Evolutionary conservation across 2,113 vertebrate species (phyloP).

Genomic region (Elachura formosa): DNA sequence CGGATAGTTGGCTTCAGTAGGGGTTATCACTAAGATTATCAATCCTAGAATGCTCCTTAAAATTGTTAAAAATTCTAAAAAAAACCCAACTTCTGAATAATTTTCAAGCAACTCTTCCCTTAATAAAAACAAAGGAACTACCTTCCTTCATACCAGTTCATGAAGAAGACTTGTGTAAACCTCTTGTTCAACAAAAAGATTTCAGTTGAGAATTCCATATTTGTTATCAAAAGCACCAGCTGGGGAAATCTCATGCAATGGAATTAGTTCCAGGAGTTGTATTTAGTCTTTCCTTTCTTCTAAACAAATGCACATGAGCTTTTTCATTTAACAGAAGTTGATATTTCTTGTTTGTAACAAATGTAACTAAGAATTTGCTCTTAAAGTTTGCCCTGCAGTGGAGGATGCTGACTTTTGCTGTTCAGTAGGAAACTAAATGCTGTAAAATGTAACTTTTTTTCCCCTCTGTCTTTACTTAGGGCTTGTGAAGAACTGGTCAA

Average conservation of each 20-base stretch:
- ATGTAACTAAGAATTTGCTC: neutral
- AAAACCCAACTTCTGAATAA: fast-evolving
- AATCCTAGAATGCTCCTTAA: neutral
- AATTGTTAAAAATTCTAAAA: neutral
- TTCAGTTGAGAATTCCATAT: neutral
- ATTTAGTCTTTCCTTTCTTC: neutral
- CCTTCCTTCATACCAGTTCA: neutral
- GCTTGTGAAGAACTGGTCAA: slow-evolving; percentile 94
- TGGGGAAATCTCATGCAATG: neutral
- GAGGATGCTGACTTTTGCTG: neutral
- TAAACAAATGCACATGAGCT: neutral
- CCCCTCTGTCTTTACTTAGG: slow-evolving; percentile 60
- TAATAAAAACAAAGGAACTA: neutral
- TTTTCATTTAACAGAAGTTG: neutral
- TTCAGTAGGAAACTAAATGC: neutral
- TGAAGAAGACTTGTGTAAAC: neutral
- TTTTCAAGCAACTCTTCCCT: neutral
- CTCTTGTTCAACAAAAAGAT: neutral
- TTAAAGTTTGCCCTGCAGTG: neutral
- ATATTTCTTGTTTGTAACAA: neutral
- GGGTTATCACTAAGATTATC: neutral
- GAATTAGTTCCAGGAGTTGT: neutral
- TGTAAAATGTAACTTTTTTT: neutral
- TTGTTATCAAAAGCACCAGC: neutral
- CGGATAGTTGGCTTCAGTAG: neutral